Evolutionary conservation across 2,797 vertebrate genomes (phyloP).

Genomic region (Lycodopsis pacificus): DNA sequence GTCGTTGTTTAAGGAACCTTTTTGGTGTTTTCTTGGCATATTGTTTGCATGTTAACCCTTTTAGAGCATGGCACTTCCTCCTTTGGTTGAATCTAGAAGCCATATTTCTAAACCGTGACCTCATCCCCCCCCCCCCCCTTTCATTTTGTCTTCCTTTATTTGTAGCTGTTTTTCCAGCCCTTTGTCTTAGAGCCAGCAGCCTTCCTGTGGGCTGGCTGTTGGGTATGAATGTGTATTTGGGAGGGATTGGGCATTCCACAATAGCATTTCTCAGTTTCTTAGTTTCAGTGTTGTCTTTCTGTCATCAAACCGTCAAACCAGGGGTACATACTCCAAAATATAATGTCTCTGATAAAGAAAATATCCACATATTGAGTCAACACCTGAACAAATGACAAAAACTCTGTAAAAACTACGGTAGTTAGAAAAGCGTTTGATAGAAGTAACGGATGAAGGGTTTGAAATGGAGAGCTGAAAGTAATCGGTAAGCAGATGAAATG

Average conservation of each 20-base stretch:
- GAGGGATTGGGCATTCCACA: conserved; percentile 15
- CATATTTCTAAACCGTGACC: conserved; percentile 51
- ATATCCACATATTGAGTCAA: neutral
- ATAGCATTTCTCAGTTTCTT: conserved; percentile 31
- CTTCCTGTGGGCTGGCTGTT: conserved; percentile 45
- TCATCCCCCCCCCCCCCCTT: conserved; percentile 34
- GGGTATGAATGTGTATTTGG: conserved; percentile 1
- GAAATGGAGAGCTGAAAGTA: neutral
- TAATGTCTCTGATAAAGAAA: neutral
- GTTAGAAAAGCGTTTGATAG: neutral
- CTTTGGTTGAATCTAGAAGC: conserved; percentile 34
- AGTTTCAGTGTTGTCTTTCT: neutral
- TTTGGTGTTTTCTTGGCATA: conserved; percentile 1
- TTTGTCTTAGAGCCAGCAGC: conserved; percentile 54
- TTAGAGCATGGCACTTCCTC: conserved; percentile 43
- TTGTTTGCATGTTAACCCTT: conserved; percentile 7
- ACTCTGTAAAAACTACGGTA: neutral
- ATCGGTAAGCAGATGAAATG: neutral
- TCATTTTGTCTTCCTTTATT: conserved; percentile 60
- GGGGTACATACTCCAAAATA: neutral
- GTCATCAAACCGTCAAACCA: neutral
- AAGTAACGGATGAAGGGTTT: neutral
- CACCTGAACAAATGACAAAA: neutral
- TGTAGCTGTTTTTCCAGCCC: conserved; percentile 52
- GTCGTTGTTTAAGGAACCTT: neutral